A percentile compares a stretch with the other conserved stretches of the same genome.
phyloP scores from a whole-genome alignment of 2,113 vertebrate genomes.

The Aramus guarauna region DNA sequence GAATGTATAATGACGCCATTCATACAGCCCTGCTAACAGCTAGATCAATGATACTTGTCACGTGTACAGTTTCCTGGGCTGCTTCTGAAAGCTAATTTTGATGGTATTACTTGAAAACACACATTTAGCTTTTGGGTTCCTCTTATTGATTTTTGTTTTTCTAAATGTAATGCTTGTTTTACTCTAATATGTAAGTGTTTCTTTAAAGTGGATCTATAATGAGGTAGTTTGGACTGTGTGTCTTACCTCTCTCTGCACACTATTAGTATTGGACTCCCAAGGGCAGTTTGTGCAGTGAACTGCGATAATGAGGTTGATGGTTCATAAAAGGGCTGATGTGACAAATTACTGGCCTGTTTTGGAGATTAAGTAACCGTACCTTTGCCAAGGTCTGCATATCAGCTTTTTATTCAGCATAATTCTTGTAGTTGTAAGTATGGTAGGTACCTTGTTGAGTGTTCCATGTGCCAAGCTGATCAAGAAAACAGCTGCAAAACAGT shows the following conservation, averaged over 20 bases:
- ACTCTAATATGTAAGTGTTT: constrained; percentile 38
- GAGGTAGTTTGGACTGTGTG: constrained; percentile 45
- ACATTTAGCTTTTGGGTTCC: not conserved
- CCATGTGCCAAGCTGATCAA: not conserved
- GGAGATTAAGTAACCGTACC: constrained; percentile 25
- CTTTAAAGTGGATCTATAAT: constrained; percentile 63
- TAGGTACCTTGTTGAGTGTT: not conserved
- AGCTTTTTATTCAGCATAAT: not conserved
- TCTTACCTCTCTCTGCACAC: constrained; percentile 26
- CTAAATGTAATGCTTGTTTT: constrained; percentile 41
- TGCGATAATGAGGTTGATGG: constrained; percentile 70
- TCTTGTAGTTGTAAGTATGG: not conserved
- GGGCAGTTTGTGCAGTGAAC: constrained; percentile 64
- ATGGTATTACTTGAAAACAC: not conserved
- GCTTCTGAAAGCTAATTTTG: constrained; percentile 2
- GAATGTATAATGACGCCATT: constrained; percentile 14
- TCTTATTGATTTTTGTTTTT: constrained; percentile 48
- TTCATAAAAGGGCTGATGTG: constrained; percentile 67
- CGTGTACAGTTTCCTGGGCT: not conserved
- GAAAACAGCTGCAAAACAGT: not conserved
- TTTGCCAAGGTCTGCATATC: constrained; percentile 17
- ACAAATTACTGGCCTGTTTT: constrained; percentile 71
- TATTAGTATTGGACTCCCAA: constrained; percentile 63
- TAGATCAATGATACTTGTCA: constrained; percentile 43
- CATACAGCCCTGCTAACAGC: not conserved